phyloP scores from a whole-genome alignment of 2,113 vertebrate genomes.

The Illadopsis cleaveri region DNA sequence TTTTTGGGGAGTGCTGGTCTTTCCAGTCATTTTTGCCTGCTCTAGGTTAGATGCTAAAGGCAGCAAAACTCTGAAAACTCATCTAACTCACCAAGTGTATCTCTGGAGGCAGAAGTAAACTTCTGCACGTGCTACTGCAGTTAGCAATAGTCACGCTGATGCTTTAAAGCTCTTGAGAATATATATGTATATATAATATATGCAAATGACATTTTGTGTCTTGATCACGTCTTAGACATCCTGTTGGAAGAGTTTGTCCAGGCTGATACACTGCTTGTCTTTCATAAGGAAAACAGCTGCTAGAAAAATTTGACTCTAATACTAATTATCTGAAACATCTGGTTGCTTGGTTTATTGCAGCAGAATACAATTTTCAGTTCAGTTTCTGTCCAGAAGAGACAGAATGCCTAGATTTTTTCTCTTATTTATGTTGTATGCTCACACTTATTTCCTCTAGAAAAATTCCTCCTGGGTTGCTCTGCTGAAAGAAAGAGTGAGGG shows the following conservation, averaged over 20 bases:
- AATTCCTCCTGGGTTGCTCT: neutral
- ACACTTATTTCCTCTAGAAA: neutral
- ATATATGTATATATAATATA: neutral
- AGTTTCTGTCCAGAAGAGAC: neutral
- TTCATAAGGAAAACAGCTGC: slow-evolving; percentile 33
- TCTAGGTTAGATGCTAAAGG: neutral
- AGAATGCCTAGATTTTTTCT: neutral
- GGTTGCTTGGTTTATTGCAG: slow-evolving; percentile 10
- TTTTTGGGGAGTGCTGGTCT: neutral
- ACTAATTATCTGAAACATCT: slow-evolving; percentile 58
- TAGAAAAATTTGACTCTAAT: slow-evolving; percentile 9
- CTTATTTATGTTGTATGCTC: neutral
- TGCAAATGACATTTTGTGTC: neutral
- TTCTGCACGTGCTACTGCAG: neutral
- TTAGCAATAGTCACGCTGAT: neutral
- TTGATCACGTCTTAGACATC: neutral
- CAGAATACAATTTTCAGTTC: neutral
- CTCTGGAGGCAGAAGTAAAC: neutral
- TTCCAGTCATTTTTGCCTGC: neutral
- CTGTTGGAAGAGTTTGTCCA: neutral
- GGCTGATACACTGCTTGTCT: neutral
- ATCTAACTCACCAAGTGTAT: neutral
- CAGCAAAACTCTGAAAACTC: neutral
- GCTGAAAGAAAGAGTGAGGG: neutral
- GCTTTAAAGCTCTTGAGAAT: neutral